Conservation (phyloP, 1,140 invertebrate species). For the Amyelois transitella region DNA sequence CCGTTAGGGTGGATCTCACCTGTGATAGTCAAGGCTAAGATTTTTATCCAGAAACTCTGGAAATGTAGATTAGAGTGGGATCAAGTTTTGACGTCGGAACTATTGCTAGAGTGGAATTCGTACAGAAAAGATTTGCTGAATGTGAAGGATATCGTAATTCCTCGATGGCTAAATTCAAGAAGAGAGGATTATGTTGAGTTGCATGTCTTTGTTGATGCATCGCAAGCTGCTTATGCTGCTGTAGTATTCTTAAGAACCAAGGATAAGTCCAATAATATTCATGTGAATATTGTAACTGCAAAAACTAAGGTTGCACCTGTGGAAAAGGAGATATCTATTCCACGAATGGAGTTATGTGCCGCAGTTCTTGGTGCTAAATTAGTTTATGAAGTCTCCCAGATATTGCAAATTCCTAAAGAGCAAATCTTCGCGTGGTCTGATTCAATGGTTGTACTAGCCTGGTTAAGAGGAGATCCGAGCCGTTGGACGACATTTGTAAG, state of each 20-base stretch:
- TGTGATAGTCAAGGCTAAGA: constrained; percentile 34
- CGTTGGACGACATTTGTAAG: constrained; percentile 4
- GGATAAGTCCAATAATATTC: not conserved
- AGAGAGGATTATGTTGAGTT: constrained; percentile 2
- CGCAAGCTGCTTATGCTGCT: constrained; percentile 15
- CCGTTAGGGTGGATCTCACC: constrained; percentile 34
- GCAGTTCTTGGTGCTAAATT: constrained; percentile 19
- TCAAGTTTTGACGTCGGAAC: constrained; percentile 9
- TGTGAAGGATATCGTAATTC: constrained; percentile 8
- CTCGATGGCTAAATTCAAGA: constrained; percentile 1
- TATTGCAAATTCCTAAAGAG: constrained; percentile 23
- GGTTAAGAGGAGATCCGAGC: constrained; percentile 21
- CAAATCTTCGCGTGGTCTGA: constrained; percentile 41
- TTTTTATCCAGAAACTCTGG: constrained; percentile 43
- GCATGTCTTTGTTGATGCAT: constrained; percentile 16
- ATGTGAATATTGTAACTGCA: constrained; percentile 13
- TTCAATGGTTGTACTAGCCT: constrained; percentile 41
- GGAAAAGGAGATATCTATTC: no score
- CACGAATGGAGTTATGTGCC: constrained; percentile 12
- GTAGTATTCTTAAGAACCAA: constrained; percentile 1
- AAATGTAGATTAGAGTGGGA: constrained; percentile 28
- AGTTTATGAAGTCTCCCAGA: constrained; percentile 8
- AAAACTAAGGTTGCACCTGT: constrained; percentile 34
- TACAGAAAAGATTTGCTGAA: constrained; percentile 8
- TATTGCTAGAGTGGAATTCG: constrained; percentile 6